Evolutionary conservation across 2,797 vertebrate genomes (phyloP).

Genomic region (Psittacula derbiana): DNA sequence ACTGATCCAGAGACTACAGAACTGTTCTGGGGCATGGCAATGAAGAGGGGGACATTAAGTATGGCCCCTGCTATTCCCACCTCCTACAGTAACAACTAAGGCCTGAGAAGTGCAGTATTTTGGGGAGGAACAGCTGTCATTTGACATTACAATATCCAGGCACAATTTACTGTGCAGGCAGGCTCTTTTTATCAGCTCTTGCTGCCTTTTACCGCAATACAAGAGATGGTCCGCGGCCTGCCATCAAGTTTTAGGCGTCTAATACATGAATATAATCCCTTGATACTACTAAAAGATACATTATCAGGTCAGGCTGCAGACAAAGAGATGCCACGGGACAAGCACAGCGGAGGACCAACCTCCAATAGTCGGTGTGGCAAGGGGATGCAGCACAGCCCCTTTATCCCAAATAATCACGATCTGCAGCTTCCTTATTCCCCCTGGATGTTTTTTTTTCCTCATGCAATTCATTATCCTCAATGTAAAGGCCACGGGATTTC

Average conservation of each 20-base stretch:
- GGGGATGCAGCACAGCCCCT: fast-evolving
- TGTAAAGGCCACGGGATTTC: neutral
- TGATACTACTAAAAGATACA: fast-evolving
- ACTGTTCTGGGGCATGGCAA: neutral
- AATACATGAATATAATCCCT: neutral
- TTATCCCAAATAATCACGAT: neutral
- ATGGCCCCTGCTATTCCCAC: neutral
- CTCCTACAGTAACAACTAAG: neutral
- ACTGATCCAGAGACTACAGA: neutral
- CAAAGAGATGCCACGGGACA: neutral
- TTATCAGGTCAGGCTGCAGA: neutral
- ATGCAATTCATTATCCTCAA: fast-evolving
- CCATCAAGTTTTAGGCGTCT: neutral
- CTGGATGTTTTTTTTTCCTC: neutral
- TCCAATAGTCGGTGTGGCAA: fast-evolving
- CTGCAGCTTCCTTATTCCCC: neutral
- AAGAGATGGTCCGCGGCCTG: fast-evolving
- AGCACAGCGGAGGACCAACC: fast-evolving
- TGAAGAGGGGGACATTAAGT: too few species aligned
- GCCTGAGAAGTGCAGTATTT: neutral
- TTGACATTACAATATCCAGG: neutral
- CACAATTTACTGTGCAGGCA: fast-evolving
- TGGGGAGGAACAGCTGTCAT: neutral
- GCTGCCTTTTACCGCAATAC: neutral
- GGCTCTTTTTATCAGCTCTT: neutral